These are phyloP conservation scores for Nannospalax galili DNA, from an alignment of 2,113 vertebrate genomes.

Conservation along the genomic window DNA sequence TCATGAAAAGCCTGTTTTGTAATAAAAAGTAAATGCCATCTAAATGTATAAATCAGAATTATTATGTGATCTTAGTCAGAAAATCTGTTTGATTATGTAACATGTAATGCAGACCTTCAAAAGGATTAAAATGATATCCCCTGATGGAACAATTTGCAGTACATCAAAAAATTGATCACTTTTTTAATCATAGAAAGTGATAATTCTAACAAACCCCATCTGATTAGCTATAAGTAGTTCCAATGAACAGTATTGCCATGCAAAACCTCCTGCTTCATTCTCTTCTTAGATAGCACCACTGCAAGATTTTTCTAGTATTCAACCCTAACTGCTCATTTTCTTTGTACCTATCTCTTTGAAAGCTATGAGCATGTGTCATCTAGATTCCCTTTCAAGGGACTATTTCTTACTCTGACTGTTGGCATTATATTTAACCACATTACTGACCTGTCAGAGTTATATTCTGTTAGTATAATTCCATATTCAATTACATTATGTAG, in stretches of 20 bases:
- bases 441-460: not conserved
- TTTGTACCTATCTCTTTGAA: not conserved
- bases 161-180: not conserved
- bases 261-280: not conserved
- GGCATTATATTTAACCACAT: not conserved
- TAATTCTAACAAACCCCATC: not conserved
- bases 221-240: not conserved
- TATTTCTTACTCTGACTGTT: not conserved
- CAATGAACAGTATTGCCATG: not conserved
- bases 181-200: not conserved
- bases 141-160: not conserved
- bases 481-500: not conserved
- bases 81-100: not conserved
- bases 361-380: not conserved
- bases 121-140: not conserved
- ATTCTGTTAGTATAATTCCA: not conserved
- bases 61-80: not conserved
- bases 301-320: not conserved
- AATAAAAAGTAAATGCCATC: constrained; percentile 26
- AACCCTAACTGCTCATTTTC: not conserved
- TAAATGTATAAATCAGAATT: not conserved
- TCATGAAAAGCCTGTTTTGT: not conserved
- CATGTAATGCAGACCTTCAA: not conserved
- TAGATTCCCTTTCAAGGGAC: not conserved
- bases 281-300: not conserved